phyloP scores from a whole-genome alignment of 2,113 vertebrate genomes.

The Lasiurus borealis region DNA sequence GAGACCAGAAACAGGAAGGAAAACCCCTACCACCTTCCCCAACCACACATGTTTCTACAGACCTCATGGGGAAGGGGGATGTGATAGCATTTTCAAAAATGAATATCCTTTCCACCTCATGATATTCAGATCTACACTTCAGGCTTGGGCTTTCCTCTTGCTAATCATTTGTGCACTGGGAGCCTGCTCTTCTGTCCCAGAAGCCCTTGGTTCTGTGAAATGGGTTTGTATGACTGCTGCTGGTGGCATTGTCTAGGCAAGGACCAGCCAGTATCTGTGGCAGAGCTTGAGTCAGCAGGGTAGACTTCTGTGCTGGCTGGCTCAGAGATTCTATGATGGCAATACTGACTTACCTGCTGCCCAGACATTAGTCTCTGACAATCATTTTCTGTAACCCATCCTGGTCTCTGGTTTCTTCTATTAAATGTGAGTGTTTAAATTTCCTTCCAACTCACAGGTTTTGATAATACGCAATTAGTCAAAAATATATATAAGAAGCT shows the following conservation, averaged over 20 bases:
- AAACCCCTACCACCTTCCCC: background rate
- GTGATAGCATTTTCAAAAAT: background rate
- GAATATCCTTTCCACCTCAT: background rate
- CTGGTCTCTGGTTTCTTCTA: background rate
- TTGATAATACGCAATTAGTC: background rate
- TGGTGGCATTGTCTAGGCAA: background rate
- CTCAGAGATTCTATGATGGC: background rate
- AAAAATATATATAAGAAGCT: background rate
- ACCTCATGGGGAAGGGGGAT: rapidly evolving
- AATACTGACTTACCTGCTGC: background rate
- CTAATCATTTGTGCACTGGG: background rate
- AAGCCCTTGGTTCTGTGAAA: background rate
- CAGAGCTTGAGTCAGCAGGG: background rate
- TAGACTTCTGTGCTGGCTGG: background rate
- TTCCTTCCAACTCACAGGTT: background rate
- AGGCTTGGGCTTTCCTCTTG: background rate
- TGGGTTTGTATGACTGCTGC: background rate
- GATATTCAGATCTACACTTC: background rate
- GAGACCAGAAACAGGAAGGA: background rate
- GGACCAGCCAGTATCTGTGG: background rate
- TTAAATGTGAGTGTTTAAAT: background rate
- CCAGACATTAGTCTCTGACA: background rate
- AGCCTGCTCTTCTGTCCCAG: background rate
- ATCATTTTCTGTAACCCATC: background rate
- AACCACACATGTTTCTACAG: background rate